Evolutionary conservation across 2,797 vertebrate species (phyloP), one percentile per base, ranked within the genome.

Genomic region (Acipenser ruthenus): DNA sequence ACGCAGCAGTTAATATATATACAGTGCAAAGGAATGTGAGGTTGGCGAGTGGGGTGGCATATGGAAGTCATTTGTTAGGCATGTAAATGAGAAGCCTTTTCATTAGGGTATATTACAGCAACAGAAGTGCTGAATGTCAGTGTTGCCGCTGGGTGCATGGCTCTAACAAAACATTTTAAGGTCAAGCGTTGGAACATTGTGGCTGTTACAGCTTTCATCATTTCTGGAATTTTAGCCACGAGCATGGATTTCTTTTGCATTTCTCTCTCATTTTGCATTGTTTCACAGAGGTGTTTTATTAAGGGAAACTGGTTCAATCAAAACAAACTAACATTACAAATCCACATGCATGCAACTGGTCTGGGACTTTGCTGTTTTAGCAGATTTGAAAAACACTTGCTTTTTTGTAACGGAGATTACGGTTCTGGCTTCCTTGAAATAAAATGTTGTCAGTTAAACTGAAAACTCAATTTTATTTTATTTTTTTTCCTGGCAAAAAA

Each of bases 41-140:
- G 55, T 62, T 58, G 7, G 15, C 59, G 9, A 50, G 18, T 15
- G 55, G 61, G 50, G 6, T 6, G 13, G 10, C 50, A 1, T 50
- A 50, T 65, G 11, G 62, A 50, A 15, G 12, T 56, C 8, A n/a
- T 68, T 68, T 66, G 9, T 56, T 8, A 59, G 50, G 18, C 53
- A 8, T 8, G 49, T 58, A 60, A 37, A 9, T 60, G 9, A 62
- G 1, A 50, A 47, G 23, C 6, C 23, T n/a, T 10, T 66, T 52
- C 66, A 48, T 59, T 18, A 50, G 11, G 61, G 53, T 11, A 47
- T 48, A n/a, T 7, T 56, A n/a, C 6, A 11, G 55, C 10, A 58
- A 58, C 6, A 6, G 55, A 2, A n/a, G 12, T 4, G 55, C 2
- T 58, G 15, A 58, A 58, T 58, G 55, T 2, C 2, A 12, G 10